Base-by-base conservation (phyloP, 2,797 vertebrate genomes). In the Helostoma temminkii region DNA sequence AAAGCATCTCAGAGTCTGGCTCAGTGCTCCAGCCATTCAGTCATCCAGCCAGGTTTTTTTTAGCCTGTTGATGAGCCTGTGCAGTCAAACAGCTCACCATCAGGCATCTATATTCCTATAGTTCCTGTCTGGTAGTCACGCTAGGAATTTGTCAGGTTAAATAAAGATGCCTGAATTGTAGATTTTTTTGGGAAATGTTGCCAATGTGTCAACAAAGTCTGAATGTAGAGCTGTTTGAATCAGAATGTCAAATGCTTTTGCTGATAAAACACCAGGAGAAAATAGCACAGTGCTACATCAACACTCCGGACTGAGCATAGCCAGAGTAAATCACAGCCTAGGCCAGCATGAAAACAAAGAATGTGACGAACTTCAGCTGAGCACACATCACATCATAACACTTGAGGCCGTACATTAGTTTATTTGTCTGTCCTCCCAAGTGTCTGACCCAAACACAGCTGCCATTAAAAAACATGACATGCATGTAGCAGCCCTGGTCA, bases 371-470 rank as follows among this genome's bases (percentile, higher is more conserved):
- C 9, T 67, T 24, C 54, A 21, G 42, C 19, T 69, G 5, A 69
- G 60, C 1, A 11, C 8, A 41, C 18, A 60, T 46, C 39, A 12
- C 25, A 46, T 53, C 49, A 14, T 2, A 16, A 39, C 49, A 15
- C 37, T 21, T 66, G 30, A 41, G 37, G 9, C 37, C 19, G 4
- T 55, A 24, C 9, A 24, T n/a, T 46, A 65, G 66, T 74, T 60
- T 45, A 52, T 74, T 36, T 1, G 21, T 41, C 60, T 16, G 52
- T 47, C 63, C 41, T 34, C 73, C 66, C 43, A 57, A 25, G 62
- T 34, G 49, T 69, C 54, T 46, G 52, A 78, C 68, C 69, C 46
- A 58, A 66, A 76, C 82, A 49, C 84, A 78, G 76, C 80, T 60
- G 78, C 55, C 55, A 19, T 28, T 58, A 65, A 48, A 80, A 80